A percentile compares a stretch with the other conserved stretches of the same genome.
These are phyloP conservation scores for Pseudomyrmex sp. DNA, from an alignment of 1,140 invertebrate species.

Conservation along the genomic window DNA sequence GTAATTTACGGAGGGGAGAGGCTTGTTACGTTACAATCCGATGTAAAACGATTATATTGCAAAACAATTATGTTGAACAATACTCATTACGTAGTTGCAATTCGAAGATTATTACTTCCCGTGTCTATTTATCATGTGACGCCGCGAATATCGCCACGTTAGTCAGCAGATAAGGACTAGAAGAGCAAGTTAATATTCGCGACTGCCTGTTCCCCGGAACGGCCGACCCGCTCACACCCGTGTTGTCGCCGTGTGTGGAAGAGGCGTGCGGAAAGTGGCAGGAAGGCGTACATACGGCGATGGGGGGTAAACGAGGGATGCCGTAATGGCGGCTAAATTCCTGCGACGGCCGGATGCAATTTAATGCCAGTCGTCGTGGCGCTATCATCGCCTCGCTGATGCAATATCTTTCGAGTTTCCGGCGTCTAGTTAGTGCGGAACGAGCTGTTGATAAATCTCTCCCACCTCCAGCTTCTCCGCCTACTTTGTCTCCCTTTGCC, in stretches of 20 bases:
- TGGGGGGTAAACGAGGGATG: slow-evolving; percentile 24
- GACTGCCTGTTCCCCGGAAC: background rate
- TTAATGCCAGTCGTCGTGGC: slow-evolving; percentile 83
- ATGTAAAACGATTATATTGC: too few relatives aligned
- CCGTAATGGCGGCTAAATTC: slow-evolving; percentile 82
- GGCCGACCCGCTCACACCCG: slow-evolving; percentile 6
- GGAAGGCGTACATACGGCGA: background rate
- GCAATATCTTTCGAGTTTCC: slow-evolving; percentile 84
- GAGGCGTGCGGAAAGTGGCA: background rate
- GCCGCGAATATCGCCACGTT: background rate
- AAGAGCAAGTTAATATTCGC: slow-evolving; percentile 12
- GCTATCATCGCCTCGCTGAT: slow-evolving; percentile 83
- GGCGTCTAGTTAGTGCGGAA: slow-evolving; percentile 84
- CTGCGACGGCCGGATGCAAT: slow-evolving; percentile 83
- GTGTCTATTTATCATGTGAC: background rate
- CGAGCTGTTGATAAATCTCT: slow-evolving; percentile 84
- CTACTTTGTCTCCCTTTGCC: slow-evolving; percentile 33
- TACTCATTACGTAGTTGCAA: too few relatives aligned
- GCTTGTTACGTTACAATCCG: too few relatives aligned
- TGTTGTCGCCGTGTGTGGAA: slow-evolving; percentile 3
- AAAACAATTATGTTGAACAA: too few relatives aligned
- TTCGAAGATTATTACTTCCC: too few relatives aligned
- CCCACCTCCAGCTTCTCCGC: slow-evolving; percentile 48
- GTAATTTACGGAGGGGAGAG: too few relatives aligned
- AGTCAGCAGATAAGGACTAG: slow-evolving; percentile 1